These are phyloP conservation scores for Cyanoliseus patagonus DNA, from an alignment of 2,113 vertebrate genomes.

Conservation along the genomic window DNA sequence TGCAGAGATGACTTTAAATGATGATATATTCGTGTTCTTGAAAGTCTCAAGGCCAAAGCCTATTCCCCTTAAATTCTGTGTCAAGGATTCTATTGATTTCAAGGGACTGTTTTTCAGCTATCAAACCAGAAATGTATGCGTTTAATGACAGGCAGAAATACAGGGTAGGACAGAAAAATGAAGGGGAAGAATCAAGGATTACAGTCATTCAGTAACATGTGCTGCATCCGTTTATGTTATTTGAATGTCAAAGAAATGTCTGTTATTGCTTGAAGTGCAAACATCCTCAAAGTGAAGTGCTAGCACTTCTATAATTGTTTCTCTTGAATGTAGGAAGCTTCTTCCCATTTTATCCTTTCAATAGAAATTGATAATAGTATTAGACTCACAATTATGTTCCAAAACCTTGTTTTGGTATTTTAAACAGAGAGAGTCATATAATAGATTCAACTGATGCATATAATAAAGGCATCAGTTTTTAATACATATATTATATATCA, in stretches of 20 bases:
- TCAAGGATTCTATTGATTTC: slow-evolving; percentile 8
- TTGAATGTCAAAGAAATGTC: neutral
- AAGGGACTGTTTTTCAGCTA: neutral
- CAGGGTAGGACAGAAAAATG: neutral
- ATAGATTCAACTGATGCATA: neutral
- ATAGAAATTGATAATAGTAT: neutral
- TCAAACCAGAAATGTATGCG: neutral
- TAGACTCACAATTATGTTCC: neutral
- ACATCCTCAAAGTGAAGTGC: neutral
- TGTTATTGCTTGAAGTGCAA: neutral
- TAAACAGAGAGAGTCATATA: neutral
- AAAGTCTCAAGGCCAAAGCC: neutral
- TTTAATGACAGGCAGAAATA: neutral
- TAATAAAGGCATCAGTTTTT: neutral
- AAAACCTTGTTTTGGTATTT: neutral
- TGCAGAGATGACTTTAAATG: neutral
- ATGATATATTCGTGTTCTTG: neutral
- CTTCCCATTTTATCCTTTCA: neutral
- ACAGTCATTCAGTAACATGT: neutral
- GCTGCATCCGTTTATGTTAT: neutral
- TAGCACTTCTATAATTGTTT: neutral
- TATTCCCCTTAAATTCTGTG: neutral
- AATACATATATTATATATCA: neutral
- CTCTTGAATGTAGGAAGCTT: neutral
- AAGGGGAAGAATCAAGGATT: neutral